phyloP scores from a whole-genome alignment of 53 echinoderm and acorn worm genomes.

The Luidia sarsii region DNA sequence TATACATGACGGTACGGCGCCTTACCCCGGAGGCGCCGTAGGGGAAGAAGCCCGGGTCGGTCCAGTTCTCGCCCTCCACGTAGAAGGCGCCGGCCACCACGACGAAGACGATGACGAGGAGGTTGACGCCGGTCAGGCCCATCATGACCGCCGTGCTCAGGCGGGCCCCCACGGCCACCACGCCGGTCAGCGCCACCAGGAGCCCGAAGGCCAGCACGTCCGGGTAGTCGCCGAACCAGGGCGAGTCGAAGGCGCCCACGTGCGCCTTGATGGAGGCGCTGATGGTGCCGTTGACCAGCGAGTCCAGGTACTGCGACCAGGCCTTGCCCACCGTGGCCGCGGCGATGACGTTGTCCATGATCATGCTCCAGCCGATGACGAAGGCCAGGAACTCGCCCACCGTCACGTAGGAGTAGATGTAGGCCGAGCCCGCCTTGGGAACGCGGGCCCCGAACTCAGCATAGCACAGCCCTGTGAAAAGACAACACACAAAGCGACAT shows the following conservation, averaged over 20 bases:
- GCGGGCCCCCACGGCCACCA: slow-evolving; percentile 81
- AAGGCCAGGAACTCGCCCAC: slow-evolving; percentile 96
- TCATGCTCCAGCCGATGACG: slow-evolving; percentile 99
- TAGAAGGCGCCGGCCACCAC: slow-evolving; percentile 83
- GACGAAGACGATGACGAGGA: slow-evolving; percentile 78
- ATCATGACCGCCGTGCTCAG: slow-evolving; percentile 83
- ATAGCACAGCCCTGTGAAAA: slow-evolving; percentile 95
- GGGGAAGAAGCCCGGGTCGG: slow-evolving; percentile 78
- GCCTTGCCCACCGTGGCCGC: slow-evolving; percentile 95
- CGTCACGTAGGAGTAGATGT: slow-evolving; percentile 96
- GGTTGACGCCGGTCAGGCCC: slow-evolving; percentile 73
- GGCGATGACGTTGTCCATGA: slow-evolving; percentile 96
- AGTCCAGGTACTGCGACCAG: slow-evolving; percentile 94
- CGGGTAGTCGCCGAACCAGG: slow-evolving; percentile 92
- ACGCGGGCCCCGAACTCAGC: slow-evolving; percentile 98
- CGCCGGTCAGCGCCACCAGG: slow-evolving; percentile 67
- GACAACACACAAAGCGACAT: no score
- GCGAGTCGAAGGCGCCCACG: slow-evolving; percentile 74
- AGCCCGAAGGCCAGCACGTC: slow-evolving; percentile 90
- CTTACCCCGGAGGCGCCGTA: slow-evolving; percentile 91
- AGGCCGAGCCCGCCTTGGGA: slow-evolving; percentile 97
- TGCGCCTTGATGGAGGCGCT: slow-evolving; percentile 72
- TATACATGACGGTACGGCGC: no score
- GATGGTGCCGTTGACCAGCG: slow-evolving; percentile 83
- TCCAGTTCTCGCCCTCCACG: slow-evolving; percentile 87